Base-by-base conservation (phyloP, 2,113 vertebrate genomes). In the Ornithorhynchus anatinus region DNA sequence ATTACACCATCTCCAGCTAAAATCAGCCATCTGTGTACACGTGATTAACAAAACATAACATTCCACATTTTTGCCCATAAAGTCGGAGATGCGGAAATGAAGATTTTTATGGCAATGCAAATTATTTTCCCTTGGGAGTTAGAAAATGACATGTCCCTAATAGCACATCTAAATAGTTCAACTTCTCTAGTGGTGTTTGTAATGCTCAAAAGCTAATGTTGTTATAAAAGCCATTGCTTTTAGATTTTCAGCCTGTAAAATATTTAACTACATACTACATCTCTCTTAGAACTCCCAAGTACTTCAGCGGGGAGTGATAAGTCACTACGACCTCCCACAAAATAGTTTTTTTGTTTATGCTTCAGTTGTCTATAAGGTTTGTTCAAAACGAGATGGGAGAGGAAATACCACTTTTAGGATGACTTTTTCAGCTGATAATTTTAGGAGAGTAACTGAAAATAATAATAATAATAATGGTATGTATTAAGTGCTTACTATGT, bases 1-100 rank as follows among this genome's bases (percentile, higher is more conserved):
- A 72, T 80, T 63, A 48, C 35, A 20, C 5, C 54, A 52, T 12
- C 8, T 50, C 20, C 23, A 29, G 57, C 37, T 78, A 63, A 81
- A 69, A 38, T 75, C 56, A 3, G 47, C 19, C 12, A 66, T 81
- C 52, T 77, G 38, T 69, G 74, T 81, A 66, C 65, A 63, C 82
- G 60, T 79, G 62, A 81, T 79, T 77, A 79, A 63, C 60, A n/a
- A 61, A 66, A 85, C 27, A 66, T 66, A 40, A 48, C 81, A 77
- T 69, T 81, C 66, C 51, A 75, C 56, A 77, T 79, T 69, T 65
- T 50, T 74, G 60, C 60, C 43, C 10, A 45, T 63, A 56, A 62
- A 48, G 16, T 32, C 62, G 7, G 58, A 62, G 72, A 81, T 74
- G 59, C 54, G 29, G 59, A 72, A 72, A 59, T 79, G 79, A 60